Base-by-base conservation (phyloP, 2,797 vertebrate genomes). In the Eidolon dupreanum region DNA sequence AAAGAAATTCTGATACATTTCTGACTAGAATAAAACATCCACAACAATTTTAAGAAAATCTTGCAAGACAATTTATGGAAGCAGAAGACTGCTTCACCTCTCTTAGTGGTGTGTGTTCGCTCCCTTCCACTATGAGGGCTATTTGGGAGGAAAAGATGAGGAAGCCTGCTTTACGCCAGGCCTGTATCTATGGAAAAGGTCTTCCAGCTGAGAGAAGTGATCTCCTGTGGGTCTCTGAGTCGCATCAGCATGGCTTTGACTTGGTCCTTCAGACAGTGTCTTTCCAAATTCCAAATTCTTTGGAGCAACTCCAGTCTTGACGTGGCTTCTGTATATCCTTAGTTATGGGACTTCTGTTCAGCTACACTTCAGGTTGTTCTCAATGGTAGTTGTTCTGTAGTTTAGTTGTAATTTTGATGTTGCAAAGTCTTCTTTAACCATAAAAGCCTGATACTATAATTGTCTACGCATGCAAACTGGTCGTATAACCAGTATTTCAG, bases 131-230 rank as follows among this genome's bases (percentile, higher is more conserved):
- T 38, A 1, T 15, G 13, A 31, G 19, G 43, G 81, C 16, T 87
- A 2, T 63, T 15, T 83, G 8, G 1, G 12, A 15, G 36, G n/a
- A 28, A 17, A 26, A 28, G 19, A 17, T 49, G 15, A 87, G 41
- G 57, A 51, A 8, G 16, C 65, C 12, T 31, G 28, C 71, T 70
- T 70, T 24, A 31, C 13, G 8, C 0, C 15, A 38, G n/a, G 49
- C 22, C 33, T 10, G 4, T 20, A 0, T 70, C 59, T 43, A 16
- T 88, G 49, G 33, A 12, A 38, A 28, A 22, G 31, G 3, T 20
- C 55, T 65, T 41, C 55, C 26, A 12, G 24, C 20, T 1, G 16
- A 43, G 36, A 46, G 8, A 5, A 12, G 2, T 0, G 0, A 19
- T 24, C 16, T 55, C 70, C 61, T 10, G 0, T 7, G 8, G n/a